Evolutionary conservation across 2,797 vertebrate genomes (phyloP).

Genomic region (Thripadectes ignobilis): DNA sequence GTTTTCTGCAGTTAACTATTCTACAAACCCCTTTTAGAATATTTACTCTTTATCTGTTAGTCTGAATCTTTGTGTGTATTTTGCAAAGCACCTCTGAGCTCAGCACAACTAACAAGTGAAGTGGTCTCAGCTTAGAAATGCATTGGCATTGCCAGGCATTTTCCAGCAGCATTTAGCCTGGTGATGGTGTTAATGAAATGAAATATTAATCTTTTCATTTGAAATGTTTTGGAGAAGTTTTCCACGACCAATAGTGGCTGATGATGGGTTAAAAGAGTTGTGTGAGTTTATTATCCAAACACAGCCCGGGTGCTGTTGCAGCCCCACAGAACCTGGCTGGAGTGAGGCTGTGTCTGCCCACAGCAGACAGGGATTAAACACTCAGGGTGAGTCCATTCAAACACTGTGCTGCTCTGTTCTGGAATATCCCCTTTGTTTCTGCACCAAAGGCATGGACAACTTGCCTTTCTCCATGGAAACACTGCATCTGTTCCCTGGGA

Average conservation of each 20-base stretch:
- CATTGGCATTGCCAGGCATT: background rate
- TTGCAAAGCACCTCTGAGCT: background rate
- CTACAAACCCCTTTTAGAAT: background rate
- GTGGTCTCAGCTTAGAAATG: background rate
- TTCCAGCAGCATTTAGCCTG: background rate
- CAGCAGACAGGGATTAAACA: background rate
- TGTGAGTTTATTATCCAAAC: background rate
- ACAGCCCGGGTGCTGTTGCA: background rate
- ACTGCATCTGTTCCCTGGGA: background rate
- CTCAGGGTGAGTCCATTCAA: background rate
- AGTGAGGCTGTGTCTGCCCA: background rate
- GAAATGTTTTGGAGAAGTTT: background rate
- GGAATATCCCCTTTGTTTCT: background rate
- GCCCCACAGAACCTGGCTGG: background rate
- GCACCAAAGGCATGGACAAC: background rate
- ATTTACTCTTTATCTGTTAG: background rate
- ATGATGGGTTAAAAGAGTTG: background rate
- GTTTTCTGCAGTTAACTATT: background rate
- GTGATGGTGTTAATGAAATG: background rate
- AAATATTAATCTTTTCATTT: background rate
- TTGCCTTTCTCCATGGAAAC: slow-evolving; percentile 26
- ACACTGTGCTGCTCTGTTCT: background rate
- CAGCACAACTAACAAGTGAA: background rate
- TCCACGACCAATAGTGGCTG: background rate
- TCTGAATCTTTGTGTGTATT: background rate